Evolutionary conservation across 2,797 vertebrate species (phyloP).

Genomic region (Microctenopoma steveboyesi): DNA sequence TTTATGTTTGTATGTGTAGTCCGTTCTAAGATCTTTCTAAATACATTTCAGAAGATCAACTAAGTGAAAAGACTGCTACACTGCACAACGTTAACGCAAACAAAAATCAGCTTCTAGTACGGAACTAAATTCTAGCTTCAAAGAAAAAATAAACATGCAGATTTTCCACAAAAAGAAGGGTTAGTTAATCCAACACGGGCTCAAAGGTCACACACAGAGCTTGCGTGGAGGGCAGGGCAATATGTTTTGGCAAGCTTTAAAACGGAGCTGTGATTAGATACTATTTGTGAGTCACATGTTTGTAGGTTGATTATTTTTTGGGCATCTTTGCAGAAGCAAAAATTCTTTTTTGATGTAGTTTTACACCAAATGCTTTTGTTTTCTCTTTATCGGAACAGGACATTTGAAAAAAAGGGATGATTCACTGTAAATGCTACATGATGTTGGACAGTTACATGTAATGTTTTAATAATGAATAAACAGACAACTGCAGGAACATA

Average conservation of each 20-base stretch:
- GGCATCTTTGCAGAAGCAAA: too few relatives aligned
- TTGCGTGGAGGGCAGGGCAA: constrained; percentile 46
- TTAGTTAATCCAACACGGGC: constrained; percentile 53
- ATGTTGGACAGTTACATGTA: too few relatives aligned
- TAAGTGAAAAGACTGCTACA: background rate
- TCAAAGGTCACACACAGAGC: constrained; percentile 66
- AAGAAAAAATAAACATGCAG: constrained; percentile 25
- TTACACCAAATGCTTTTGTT: background rate
- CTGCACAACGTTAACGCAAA: constrained; percentile 2
- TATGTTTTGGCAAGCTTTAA: constrained; percentile 57
- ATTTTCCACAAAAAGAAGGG: constrained; percentile 21
- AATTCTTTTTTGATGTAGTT: too few relatives aligned
- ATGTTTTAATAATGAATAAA: background rate
- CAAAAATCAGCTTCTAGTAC: constrained; percentile 28
- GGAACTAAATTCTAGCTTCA: constrained; percentile 21
- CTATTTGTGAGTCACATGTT: constrained; percentile 41
- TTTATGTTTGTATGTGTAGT: background rate
- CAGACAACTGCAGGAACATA: background rate
- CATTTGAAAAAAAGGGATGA: too few relatives aligned
- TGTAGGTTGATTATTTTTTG: constrained; percentile 11
- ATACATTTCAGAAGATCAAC: background rate
- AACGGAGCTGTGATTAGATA: constrained; percentile 58
- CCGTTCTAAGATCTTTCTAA: background rate
- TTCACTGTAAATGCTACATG: too few relatives aligned
- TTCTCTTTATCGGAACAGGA: background rate